Conservation (phyloP, 1,140 invertebrate species). For the Heliothis subflexa region DNA sequence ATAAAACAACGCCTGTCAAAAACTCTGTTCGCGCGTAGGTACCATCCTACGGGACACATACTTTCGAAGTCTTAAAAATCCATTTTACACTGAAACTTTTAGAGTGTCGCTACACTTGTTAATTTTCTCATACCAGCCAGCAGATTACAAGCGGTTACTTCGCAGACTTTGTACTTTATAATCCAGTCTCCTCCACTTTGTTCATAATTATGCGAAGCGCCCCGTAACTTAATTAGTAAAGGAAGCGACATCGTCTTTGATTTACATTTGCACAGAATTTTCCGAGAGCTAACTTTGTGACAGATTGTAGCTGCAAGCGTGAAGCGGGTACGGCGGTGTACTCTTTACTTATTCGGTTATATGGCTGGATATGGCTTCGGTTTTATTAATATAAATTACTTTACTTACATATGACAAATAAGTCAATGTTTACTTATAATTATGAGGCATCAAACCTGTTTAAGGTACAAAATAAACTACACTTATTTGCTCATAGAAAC, state of each 20-base stretch:
- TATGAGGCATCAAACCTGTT: too few relatives aligned
- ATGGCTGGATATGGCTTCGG: conserved; percentile 9
- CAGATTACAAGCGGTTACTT: conserved; percentile 30
- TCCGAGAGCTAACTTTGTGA: conserved; percentile 44
- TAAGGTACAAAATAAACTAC: too few relatives aligned
- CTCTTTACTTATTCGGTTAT: not conserved
- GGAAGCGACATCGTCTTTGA: conserved; percentile 45
- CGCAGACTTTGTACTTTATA: conserved; percentile 30
- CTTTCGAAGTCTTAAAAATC: conserved; percentile 22
- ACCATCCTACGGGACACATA: not conserved
- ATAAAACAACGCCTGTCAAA: not conserved
- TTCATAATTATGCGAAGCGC: conserved; percentile 35
- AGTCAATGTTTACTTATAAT: too few relatives aligned
- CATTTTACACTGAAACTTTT: conserved; percentile 22
- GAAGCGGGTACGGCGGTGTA: not conserved
- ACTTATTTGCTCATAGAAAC: too few relatives aligned
- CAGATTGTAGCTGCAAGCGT: conserved; percentile 43
- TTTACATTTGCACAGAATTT: conserved; percentile 47
- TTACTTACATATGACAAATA: too few relatives aligned
- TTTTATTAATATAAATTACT: not conserved
- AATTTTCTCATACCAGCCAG: conserved; percentile 18
- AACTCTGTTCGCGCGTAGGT: not conserved
- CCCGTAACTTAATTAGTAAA: conserved; percentile 41
- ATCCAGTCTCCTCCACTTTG: conserved; percentile 32
- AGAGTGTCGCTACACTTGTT: conserved; percentile 22